Percentiles rank a stretch among this genome's conserved stretches.
Conservation (phyloP, 2,797 vertebrate species). For the Diplodus sargus region DNA sequence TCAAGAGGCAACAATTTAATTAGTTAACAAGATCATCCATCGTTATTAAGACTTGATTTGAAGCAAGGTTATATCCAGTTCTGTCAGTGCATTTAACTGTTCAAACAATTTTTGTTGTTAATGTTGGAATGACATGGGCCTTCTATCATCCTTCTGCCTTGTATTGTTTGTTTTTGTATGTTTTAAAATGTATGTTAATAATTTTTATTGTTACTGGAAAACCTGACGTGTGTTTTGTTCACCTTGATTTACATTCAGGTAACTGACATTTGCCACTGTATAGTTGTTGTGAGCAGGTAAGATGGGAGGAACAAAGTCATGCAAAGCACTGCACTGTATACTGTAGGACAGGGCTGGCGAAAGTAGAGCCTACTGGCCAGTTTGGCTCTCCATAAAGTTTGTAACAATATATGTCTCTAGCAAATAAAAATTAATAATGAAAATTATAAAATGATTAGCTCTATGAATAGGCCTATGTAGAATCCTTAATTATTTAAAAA, state of each 20-base stretch:
- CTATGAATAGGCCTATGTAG: no score
- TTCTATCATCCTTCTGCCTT: slow-evolving; percentile 73
- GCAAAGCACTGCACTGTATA: no score
- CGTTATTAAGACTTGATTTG: neutral
- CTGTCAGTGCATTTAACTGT: slow-evolving; percentile 35
- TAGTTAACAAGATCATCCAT: neutral
- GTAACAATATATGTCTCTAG: no score
- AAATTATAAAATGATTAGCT: no score
- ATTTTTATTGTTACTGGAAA: slow-evolving; percentile 75
- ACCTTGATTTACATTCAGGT: neutral
- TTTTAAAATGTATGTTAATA: slow-evolving; percentile 73
- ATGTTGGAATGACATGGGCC: slow-evolving; percentile 62
- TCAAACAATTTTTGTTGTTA: slow-evolving; percentile 50
- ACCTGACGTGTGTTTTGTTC: slow-evolving; percentile 22
- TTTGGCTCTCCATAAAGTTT: no score
- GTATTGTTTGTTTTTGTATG: slow-evolving; percentile 77
- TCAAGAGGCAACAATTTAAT: slow-evolving; percentile 42
- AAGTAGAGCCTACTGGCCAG: no score
- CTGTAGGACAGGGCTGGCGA: no score
- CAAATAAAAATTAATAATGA: no score
- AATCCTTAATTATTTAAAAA: no score
- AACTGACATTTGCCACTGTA: neutral
- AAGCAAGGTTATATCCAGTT: slow-evolving; percentile 18
- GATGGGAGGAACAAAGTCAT: no score
- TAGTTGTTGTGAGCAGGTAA: no score